A percentile compares a stretch with the other conserved stretches of the same genome.
phyloP scores from a whole-genome alignment of 2,113 vertebrate species.

The Indri indri region DNA sequence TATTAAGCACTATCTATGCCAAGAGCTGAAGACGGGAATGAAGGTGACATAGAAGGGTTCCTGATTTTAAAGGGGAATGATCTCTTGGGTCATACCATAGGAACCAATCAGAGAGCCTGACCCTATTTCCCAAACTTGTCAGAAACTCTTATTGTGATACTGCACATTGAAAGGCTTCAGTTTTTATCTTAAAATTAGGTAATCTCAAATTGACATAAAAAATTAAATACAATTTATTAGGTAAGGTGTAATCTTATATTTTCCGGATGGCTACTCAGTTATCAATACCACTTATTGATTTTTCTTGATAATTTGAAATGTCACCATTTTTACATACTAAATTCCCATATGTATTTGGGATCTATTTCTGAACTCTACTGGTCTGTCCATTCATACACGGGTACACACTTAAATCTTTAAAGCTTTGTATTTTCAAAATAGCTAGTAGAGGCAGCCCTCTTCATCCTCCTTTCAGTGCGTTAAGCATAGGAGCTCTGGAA shows the following conservation, averaged over 20 bases:
- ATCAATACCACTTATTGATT: not conserved
- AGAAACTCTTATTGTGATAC: not conserved
- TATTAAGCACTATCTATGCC: not conserved
- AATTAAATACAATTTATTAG: not conserved
- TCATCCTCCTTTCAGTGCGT: not conserved
- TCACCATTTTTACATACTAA: not conserved
- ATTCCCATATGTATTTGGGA: not conserved
- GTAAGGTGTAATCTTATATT: not conserved
- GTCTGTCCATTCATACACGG: not conserved
- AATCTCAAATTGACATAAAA: no score
- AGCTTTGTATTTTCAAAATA: not conserved
- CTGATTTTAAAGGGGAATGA: not conserved
- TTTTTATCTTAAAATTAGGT: constrained; percentile 11
- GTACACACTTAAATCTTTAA: not conserved
- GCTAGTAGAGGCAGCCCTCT: not conserved
- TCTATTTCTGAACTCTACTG: not conserved
- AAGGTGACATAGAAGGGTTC: not conserved
- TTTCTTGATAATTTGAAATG: constrained; percentile 19
- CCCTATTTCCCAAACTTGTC: not conserved
- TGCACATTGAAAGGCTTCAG: not conserved
- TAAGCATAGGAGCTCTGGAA: not conserved
- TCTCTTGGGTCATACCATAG: not conserved
- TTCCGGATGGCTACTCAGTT: not conserved
- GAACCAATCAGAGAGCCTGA: not conserved
- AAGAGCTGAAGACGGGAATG: not conserved